Conservation (phyloP, 2,888 invertebrate species). For the Biston betularia region DNA sequence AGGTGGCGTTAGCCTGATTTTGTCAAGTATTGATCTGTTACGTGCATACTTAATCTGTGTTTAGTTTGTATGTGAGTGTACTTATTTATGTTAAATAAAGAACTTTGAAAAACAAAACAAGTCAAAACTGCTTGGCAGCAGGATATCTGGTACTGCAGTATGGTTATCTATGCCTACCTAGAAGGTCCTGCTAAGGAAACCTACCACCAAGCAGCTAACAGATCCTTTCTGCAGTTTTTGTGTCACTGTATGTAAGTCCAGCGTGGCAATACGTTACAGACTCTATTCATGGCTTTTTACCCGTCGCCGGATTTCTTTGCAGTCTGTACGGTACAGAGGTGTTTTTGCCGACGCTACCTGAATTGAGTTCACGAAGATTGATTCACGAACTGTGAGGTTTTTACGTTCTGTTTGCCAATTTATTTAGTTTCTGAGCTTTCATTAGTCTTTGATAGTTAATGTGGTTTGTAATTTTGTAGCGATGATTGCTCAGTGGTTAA, state of each 20-base stretch:
- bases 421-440: constrained; percentile 14
- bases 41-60: too few relatives aligned
- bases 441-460: constrained; percentile 12
- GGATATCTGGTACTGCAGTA: too few relatives aligned
- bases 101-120: too few relatives aligned
- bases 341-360: constrained; percentile 54
- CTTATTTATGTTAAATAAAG: too few relatives aligned
- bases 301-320: constrained; percentile 44
- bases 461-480: background rate
- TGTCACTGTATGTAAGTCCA: background rate
- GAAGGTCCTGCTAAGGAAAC: too few relatives aligned
- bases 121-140: too few relatives aligned
- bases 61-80: too few relatives aligned
- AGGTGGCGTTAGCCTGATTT: too few relatives aligned
- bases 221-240: background rate
- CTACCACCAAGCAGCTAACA: too few relatives aligned
- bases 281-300: constrained; percentile 53
- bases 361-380: constrained; percentile 49
- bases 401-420: constrained; percentile 28
- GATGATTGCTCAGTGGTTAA: too few relatives aligned
- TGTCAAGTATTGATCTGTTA: too few relatives aligned
- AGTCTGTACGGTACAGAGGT: constrained; percentile 38
- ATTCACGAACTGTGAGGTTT: constrained; percentile 45
- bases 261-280: constrained; percentile 31
- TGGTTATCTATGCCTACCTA: too few relatives aligned